Percentiles rank a stretch among this genome's conserved stretches.
Evolutionary conservation across 2,113 vertebrate species (phyloP).

Genomic region (Calyptomena viridis): DNA sequence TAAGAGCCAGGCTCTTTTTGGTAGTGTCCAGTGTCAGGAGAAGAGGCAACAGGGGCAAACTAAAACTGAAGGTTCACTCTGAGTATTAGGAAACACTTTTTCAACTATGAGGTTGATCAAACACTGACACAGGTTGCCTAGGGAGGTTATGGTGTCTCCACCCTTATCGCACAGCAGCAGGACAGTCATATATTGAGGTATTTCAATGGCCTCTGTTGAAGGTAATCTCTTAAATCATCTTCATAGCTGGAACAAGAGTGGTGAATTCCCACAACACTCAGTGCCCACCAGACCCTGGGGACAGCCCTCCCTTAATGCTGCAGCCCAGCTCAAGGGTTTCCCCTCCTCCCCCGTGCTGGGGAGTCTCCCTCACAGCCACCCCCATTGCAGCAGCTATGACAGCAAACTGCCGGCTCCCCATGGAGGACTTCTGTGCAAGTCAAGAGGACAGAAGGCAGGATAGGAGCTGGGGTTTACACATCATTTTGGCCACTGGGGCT

Average conservation of each 20-base stretch:
- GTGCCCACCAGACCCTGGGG: neutral
- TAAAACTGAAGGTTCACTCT: neutral
- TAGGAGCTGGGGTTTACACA: neutral
- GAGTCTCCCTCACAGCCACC: neutral
- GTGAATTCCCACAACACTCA: neutral
- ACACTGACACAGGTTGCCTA: neutral
- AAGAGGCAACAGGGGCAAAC: neutral
- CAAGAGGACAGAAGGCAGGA: neutral
- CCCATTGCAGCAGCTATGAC: neutral
- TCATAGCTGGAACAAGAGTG: neutral
- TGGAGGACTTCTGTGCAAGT: neutral
- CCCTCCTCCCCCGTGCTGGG: rapidly evolving
- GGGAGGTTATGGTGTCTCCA: neutral
- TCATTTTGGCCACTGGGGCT: neutral
- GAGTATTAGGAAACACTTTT: neutral
- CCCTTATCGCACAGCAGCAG: neutral
- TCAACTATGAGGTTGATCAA: neutral
- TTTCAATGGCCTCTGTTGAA: neutral
- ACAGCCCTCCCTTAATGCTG: neutral
- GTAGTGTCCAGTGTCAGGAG: neutral
- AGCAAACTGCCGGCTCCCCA: neutral
- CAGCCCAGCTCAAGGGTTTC: neutral
- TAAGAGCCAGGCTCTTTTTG: neutral
- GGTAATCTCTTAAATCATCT: neutral
- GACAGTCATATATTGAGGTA: neutral